Conservation (phyloP, 2,113 vertebrate species). For the Odocoileus virginianus region DNA sequence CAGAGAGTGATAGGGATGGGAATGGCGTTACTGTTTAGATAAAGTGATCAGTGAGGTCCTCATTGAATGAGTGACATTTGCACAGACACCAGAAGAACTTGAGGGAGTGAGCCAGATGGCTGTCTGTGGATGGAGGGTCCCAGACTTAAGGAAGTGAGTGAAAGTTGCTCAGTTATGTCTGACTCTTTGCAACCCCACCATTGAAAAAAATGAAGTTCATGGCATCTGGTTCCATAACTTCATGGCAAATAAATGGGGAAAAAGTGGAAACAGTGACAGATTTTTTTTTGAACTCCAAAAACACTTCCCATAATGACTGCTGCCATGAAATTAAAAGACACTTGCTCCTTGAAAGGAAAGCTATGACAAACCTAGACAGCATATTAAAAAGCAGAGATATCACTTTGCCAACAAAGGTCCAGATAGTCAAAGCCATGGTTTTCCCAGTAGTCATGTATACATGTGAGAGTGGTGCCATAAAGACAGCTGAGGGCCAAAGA, state of each 20-base stretch:
- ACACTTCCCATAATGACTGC: not conserved
- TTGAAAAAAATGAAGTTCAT: not conserved
- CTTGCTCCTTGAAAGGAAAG: not conserved
- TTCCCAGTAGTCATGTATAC: not conserved
- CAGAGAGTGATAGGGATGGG: not conserved
- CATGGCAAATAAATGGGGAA: not conserved
- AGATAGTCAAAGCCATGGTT: not conserved
- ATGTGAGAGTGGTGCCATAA: not conserved
- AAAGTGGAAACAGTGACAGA: not conserved
- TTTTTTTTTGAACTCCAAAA: not conserved
- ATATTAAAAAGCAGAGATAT: not conserved
- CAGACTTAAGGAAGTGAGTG: not conserved
- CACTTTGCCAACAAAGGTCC: not conserved
- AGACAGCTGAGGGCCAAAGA: not conserved
- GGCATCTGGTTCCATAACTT: not conserved
- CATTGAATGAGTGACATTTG: not conserved
- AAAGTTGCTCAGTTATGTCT: not conserved
- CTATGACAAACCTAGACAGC: not conserved
- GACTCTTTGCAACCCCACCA: not conserved
- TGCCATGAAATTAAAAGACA: not conserved
- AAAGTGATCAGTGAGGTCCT: not conserved
- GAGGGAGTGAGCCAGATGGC: not conserved
- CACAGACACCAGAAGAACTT: not conserved
- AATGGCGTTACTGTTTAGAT: not conserved
- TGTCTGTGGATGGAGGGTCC: not conserved